Conservation (phyloP, 2,888 invertebrate genomes). For the Ochropleura leucogaster region DNA sequence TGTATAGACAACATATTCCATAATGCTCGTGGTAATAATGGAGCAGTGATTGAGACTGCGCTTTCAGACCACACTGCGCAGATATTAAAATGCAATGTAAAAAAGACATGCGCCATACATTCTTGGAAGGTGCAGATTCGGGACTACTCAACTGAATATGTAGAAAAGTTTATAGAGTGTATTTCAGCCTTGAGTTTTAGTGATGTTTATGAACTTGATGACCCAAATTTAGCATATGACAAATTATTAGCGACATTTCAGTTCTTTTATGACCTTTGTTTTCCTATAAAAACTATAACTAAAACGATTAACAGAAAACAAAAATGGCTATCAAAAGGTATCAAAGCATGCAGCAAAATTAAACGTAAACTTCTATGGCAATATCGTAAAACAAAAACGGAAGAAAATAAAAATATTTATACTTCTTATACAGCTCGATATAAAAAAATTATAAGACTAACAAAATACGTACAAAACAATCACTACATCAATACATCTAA, state of each 20-base stretch:
- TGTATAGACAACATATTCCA: slow-evolving; percentile 35
- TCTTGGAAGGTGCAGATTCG: slow-evolving; percentile 5
- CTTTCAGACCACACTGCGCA: slow-evolving; percentile 33
- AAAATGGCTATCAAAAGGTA: neutral
- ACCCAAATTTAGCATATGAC: neutral
- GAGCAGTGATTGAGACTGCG: slow-evolving; percentile 29
- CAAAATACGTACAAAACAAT: slow-evolving; percentile 8
- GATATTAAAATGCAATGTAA: slow-evolving; percentile 6
- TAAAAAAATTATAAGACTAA: slow-evolving; percentile 3
- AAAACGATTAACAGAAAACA: neutral
- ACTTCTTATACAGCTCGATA: neutral
- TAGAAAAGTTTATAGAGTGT: slow-evolving; percentile 4
- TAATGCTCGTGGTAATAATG: slow-evolving; percentile 23
- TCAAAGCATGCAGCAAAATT: slow-evolving; percentile 1
- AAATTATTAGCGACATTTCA: neutral
- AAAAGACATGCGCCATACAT: slow-evolving; percentile 1
- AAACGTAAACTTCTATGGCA: neutral
- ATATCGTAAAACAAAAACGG: neutral
- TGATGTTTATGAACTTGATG: neutral
- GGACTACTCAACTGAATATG: neutral
- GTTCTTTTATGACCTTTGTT: slow-evolving; percentile 2
- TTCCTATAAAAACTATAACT: neutral
- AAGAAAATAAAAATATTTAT: neutral
- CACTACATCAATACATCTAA: neutral
- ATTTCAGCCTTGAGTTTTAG: neutral